A percentile compares a stretch with the other conserved stretches of the same genome.
phyloP scores from a whole-genome alignment of 2,113 vertebrate genomes.

The Callaeas wilsoni region DNA sequence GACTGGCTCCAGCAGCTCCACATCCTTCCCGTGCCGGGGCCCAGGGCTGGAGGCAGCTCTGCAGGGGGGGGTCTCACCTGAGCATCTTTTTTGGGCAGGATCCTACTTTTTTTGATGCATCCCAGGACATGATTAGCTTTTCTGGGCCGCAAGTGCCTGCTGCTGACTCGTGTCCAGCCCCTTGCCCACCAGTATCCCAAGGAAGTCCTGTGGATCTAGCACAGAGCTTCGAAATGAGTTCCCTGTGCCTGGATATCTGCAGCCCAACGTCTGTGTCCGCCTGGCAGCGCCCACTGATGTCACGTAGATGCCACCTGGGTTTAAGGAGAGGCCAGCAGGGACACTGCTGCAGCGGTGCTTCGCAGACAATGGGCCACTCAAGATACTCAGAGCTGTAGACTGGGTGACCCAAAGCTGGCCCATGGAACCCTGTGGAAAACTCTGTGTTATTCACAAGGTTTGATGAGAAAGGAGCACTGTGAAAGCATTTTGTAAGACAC shows the following conservation, averaged over 20 bases:
- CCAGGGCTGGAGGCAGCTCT: not conserved
- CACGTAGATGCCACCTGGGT: not conserved
- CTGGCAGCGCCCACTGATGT: not conserved
- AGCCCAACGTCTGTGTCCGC: accelerated
- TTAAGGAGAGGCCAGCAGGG: not conserved
- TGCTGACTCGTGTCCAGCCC: not conserved
- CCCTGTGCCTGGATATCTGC: not conserved
- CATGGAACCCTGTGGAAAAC: not conserved
- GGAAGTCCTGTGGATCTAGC: not conserved
- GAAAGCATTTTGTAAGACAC: not conserved
- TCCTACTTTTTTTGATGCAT: not conserved
- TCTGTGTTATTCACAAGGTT: not conserved
- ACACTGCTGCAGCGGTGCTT: not conserved
- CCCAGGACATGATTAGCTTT: not conserved
- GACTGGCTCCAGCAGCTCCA: not conserved
- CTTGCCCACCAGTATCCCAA: not conserved
- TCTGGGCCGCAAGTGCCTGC: not conserved
- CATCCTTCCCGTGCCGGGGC: not conserved
- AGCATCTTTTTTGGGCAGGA: accelerated
- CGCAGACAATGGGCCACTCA: not conserved
- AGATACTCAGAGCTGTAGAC: not conserved
- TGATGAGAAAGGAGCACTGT: not conserved
- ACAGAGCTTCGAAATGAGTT: not conserved
- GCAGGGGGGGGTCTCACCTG: not conserved
- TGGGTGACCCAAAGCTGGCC: not conserved